phyloP scores from a whole-genome alignment of 2,797 vertebrate species.

The Aythya fuligula region DNA sequence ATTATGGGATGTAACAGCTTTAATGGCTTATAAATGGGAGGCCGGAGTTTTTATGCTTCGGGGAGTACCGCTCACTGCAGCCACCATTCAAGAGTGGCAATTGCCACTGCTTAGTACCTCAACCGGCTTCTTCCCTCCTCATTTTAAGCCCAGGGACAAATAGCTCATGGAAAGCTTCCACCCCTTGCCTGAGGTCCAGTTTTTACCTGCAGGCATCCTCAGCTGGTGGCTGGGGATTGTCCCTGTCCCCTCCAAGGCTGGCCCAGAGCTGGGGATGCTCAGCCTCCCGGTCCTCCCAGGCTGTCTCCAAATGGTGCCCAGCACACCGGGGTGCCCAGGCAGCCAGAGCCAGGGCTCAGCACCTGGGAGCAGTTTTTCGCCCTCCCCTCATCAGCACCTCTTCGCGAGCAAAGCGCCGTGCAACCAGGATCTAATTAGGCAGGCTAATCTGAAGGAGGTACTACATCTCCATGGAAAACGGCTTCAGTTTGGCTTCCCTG shows the following conservation, averaged over 20 bases:
- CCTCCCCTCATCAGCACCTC: background rate
- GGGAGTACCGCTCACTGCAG: background rate
- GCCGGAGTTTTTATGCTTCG: background rate
- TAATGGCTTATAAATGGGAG: slow-evolving; percentile 36
- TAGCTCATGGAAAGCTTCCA: fast-evolving
- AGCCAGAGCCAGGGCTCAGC: background rate
- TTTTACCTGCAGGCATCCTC: background rate
- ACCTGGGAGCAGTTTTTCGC: background rate
- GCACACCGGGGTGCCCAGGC: fast-evolving
- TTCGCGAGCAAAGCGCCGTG: background rate
- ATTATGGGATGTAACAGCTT: slow-evolving; percentile 59
- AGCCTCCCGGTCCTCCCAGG: background rate
- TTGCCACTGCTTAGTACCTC: background rate
- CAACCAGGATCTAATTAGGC: slow-evolving; percentile 60
- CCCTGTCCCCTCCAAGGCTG: background rate
- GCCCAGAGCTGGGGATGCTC: background rate
- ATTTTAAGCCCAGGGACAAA: background rate
- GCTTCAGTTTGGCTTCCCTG: slow-evolving; percentile 65
- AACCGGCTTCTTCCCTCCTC: background rate
- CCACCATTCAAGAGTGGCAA: background rate
- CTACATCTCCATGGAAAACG: slow-evolving; percentile 75
- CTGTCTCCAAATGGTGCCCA: background rate
- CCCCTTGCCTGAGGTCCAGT: background rate
- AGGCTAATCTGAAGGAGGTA: slow-evolving; percentile 56
- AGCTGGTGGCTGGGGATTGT: background rate